Evolutionary conservation across 2,888 invertebrate species (phyloP), one percentile per base, ranked within the genome.

Genomic region (Resseliella maxima): DNA sequence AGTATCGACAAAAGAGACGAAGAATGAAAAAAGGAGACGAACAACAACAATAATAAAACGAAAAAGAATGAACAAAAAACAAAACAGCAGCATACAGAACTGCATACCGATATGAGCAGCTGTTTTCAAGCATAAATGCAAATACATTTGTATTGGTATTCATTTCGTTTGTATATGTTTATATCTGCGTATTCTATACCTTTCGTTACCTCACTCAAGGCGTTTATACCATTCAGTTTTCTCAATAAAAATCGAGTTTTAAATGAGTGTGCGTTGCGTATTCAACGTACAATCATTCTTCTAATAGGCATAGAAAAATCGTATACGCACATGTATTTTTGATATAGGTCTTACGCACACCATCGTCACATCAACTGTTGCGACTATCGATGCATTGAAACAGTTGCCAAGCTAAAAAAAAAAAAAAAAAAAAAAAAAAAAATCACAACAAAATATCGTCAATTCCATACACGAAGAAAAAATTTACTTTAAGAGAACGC

Each of bases 91-190:
- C 72, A 31, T n/a, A 31, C 31, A 72, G 72, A 72, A 72, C 72
- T 72, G 72, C 72, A 72, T 72, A 35, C 72, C 31, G 72, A 72
- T 72, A 72, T 72, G 72, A 72, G 72, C 72, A 72, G 72, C 72
- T 72, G 72, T 35, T 72, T 72, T 72, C 35, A 15, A 15, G 72
- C 31, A 72, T 72, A 31, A 31, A 72, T 72, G 6, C 72, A 35
- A 15, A 12, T 8, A 15, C 72, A 2, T 15, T 10, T 27, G 72
- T 72, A 18, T 72, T 72, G 31, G 72, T 72, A 15, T 15, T n/a
- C 31, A 31, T 31, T 27, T 59, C 24, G 2, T 6, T 27, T n/a
- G 59, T 59, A 59, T 59, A 24, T 59, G 27, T 59, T 2, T 24
- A 12, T 59, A 18, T 27, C 6, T 27, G 59, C 24, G 72, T 35